Percentiles rank a stretch among this genome's conserved stretches.
phyloP scores from a whole-genome alignment of 2,888 invertebrate species.

The Plemyria rubiginata region DNA sequence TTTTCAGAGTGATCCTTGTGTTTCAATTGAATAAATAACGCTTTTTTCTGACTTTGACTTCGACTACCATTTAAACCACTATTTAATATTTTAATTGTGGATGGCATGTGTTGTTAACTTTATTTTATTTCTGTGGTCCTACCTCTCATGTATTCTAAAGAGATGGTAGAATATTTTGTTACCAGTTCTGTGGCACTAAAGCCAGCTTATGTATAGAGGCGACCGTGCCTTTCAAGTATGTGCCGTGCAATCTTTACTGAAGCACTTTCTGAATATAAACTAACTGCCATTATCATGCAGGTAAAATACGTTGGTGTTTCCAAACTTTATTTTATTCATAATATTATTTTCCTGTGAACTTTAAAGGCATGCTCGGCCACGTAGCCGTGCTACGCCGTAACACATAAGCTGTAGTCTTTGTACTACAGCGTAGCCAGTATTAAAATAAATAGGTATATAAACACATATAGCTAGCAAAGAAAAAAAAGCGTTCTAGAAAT shows the following conservation, averaged over 20 bases:
- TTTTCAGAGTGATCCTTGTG: too few species aligned
- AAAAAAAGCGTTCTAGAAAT: background rate
- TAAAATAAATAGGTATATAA: background rate
- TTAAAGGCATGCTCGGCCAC: background rate
- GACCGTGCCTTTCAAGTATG: background rate
- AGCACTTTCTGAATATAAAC: background rate
- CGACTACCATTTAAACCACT: too few species aligned
- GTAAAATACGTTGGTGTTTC: background rate
- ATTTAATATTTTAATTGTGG: too few species aligned
- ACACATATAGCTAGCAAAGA: background rate
- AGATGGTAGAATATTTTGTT: too few species aligned
- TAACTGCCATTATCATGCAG: background rate
- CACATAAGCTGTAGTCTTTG: background rate
- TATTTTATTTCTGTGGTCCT: too few species aligned
- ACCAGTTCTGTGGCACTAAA: too few species aligned
- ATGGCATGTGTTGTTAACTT: too few species aligned
- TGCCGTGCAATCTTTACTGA: background rate
- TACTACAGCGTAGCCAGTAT: background rate
- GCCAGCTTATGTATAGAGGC: too few species aligned
- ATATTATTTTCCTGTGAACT: background rate
- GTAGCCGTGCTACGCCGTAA: conserved; percentile 5
- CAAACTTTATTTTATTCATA: too few species aligned
- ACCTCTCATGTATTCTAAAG: too few species aligned
- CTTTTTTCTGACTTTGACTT: too few species aligned
- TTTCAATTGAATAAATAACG: too few species aligned